Percentiles rank a stretch among this genome's conserved stretches.
Evolutionary conservation across 2,113 vertebrate species (phyloP).

Genomic region (Gasterosteus aculeatus): DNA sequence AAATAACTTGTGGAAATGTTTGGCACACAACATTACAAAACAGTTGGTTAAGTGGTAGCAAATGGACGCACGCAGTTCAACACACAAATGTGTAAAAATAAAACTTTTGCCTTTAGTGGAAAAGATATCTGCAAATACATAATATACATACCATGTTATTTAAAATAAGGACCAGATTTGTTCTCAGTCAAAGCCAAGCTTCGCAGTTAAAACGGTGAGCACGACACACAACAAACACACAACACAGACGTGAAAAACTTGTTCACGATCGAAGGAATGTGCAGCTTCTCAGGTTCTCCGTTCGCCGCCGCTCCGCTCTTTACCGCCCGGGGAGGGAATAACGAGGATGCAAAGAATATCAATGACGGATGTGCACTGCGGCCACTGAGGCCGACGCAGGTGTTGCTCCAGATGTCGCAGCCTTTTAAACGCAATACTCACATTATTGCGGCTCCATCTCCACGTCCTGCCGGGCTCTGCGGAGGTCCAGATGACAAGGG

Average conservation of each 20-base stretch:
- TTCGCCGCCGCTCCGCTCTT: constrained; percentile 32
- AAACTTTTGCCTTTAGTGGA: constrained; percentile 40
- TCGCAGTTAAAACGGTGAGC: constrained; percentile 58
- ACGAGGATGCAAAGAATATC: constrained; percentile 18
- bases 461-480: constrained; percentile 46
- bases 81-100: constrained; percentile 66
- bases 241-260: constrained; percentile 34
- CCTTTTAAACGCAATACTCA: constrained; percentile 44
- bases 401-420: constrained; percentile 11
- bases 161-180: constrained; percentile 53
- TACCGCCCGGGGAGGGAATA: constrained; percentile 24
- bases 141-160: constrained; percentile 71
- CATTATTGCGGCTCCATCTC: constrained; percentile 64
- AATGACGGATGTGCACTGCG: not conserved
- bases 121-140: constrained; percentile 59
- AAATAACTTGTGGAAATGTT: constrained; percentile 67
- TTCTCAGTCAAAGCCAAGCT: constrained; percentile 51
- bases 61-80: constrained; percentile 53
- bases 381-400: not conserved
- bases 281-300: constrained; percentile 49
- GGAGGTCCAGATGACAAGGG: constrained; percentile 33
- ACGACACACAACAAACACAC: constrained; percentile 56
- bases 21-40: constrained; percentile 54
- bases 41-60: constrained; percentile 56
- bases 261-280: constrained; percentile 41